Percentiles rank a stretch among this genome's conserved stretches.
Conservation (phyloP, 2,888 invertebrate genomes). For the Osedax fenrisi region DNA sequence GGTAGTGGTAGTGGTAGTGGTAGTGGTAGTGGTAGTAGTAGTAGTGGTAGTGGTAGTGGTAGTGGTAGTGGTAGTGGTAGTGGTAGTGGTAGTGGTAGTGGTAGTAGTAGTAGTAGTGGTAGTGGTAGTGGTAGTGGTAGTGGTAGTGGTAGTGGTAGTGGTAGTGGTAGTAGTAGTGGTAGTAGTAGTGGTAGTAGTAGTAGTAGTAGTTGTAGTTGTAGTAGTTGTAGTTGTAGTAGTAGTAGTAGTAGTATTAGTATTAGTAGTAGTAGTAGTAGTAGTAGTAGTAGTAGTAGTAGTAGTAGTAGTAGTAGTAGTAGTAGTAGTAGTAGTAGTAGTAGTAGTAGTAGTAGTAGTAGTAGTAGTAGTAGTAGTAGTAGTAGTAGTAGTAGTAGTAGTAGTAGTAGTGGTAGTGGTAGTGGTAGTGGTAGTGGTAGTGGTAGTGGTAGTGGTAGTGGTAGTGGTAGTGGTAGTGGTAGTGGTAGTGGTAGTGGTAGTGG, state of each 20-base stretch:
- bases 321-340: not conserved
- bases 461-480: too few species aligned
- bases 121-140: not conserved
- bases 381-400: conserved; percentile 2
- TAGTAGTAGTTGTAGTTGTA: too few species aligned
- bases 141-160: not conserved
- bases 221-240: too few species aligned
- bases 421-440: not conserved
- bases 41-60: not conserved
- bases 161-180: not conserved
- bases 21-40: not conserved
- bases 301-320: too few species aligned
- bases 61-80: not conserved
- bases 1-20: too few species aligned
- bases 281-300: too few species aligned
- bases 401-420: not conserved
- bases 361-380: conserved; percentile 2
- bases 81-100: not conserved
- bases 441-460: too few species aligned
- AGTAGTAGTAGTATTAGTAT: not conserved
- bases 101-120: not conserved
- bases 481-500: too few species aligned
- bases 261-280: not conserved
- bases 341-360: not conserved
- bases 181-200: too few species aligned